A percentile compares a stretch with the other conserved stretches of the same genome.
Conservation (phyloP, 92 coral and sea anemone genomes). For the Zoanthus sociatus region DNA sequence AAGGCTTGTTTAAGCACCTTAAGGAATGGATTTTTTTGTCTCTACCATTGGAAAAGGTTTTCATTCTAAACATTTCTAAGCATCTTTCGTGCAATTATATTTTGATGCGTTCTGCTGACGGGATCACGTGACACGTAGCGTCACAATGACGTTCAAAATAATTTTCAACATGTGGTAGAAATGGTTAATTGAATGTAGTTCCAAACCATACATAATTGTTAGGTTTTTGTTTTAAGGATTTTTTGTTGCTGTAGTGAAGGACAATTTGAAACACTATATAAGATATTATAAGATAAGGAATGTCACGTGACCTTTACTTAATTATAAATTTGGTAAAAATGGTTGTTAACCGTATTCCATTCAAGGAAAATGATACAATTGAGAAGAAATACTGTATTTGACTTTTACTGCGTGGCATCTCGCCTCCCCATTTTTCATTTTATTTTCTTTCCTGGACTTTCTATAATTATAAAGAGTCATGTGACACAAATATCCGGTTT, state of each 20-base stretch:
- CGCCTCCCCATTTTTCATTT: background rate
- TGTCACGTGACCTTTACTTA: background rate
- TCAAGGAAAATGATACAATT: background rate
- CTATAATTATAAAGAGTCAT: background rate
- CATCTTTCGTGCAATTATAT: background rate
- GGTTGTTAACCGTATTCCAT: background rate
- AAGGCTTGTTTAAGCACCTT: slow-evolving; percentile 38
- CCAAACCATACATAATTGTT: background rate
- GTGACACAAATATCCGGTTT: background rate
- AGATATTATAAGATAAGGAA: background rate
- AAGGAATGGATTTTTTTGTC: background rate
- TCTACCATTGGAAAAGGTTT: background rate
- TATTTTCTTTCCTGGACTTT: background rate
- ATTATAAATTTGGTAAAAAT: too few relatives aligned
- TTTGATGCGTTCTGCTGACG: background rate
- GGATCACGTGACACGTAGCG: background rate
- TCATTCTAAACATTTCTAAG: background rate
- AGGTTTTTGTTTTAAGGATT: background rate
- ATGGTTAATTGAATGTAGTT: background rate
- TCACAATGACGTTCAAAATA: background rate
- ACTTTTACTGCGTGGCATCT: background rate
- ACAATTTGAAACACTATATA: background rate
- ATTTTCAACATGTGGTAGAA: background rate
- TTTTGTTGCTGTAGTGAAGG: background rate
- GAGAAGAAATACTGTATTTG: background rate